phyloP scores from a whole-genome alignment of 2,797 vertebrate species.

The Psittacula echo region DNA sequence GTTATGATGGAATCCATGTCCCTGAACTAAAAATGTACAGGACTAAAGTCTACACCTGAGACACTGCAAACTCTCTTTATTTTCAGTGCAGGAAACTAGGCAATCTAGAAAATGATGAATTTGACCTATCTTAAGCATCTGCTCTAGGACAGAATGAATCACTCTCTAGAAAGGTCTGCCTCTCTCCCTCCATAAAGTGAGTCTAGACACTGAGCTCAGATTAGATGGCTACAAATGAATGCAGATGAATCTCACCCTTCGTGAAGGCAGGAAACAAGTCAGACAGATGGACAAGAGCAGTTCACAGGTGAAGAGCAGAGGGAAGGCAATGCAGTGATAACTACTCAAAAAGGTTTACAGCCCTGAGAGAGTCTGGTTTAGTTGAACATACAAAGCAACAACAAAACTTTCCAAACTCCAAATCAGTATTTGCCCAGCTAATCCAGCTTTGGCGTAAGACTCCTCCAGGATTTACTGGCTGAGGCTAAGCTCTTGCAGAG shows the following conservation, averaged over 20 bases:
- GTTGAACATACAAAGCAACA: not conserved
- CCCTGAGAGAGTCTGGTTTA: not conserved
- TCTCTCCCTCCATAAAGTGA: not conserved
- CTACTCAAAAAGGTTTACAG: not conserved
- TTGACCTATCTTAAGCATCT: slow-evolving; percentile 18
- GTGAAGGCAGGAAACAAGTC: slow-evolving; percentile 6
- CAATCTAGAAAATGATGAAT: slow-evolving; percentile 18
- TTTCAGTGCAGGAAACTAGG: not conserved
- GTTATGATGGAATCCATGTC: not conserved
- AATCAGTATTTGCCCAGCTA: not conserved
- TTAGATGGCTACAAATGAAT: slow-evolving; percentile 1
- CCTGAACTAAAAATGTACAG: accelerated
- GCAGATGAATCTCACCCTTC: not conserved
- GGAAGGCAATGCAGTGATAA: not conserved
- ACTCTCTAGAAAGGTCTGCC: slow-evolving; percentile 37
- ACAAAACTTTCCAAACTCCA: not conserved
- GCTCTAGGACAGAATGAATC: slow-evolving; percentile 39
- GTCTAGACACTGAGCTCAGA: slow-evolving; percentile 69
- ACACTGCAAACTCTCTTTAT: not conserved
- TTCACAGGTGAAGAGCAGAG: not conserved
- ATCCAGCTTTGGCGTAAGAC: not conserved
- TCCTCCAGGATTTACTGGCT: not conserved
- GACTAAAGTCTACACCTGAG: not conserved
- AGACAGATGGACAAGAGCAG: not conserved
- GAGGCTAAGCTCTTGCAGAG: not conserved